phyloP scores from a whole-genome alignment of 2,113 vertebrate genomes.

The Nesogale talazaci region DNA sequence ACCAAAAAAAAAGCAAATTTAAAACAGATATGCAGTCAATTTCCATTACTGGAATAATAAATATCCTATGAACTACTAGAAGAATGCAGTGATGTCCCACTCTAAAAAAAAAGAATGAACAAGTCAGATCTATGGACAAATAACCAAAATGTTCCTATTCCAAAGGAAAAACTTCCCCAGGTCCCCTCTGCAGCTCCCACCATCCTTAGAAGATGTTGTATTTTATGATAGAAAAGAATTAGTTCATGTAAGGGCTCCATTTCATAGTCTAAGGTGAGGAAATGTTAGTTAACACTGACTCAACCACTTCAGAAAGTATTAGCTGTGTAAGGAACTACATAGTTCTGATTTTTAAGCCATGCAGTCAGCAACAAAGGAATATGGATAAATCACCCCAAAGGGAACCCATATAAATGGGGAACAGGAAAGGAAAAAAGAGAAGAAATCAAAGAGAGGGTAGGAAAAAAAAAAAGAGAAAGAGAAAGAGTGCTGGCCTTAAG shows the following conservation, averaged over 20 bases:
- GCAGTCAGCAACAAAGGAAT: background rate
- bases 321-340: background rate
- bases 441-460: no score
- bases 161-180: no score
- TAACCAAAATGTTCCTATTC: background rate
- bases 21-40: background rate
- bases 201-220: background rate
- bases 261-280: background rate
- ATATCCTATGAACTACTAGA: background rate
- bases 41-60: background rate
- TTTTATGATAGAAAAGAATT: background rate
- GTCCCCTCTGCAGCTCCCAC: no score
- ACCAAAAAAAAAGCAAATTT: no score
- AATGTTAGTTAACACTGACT: background rate
- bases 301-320: background rate
- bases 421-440: background rate
- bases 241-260: background rate
- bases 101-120: no score
- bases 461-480: background rate
- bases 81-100: no score
- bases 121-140: background rate
- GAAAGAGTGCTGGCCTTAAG: background rate
- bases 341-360: background rate
- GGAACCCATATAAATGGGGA: background rate
- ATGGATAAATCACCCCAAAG: no score